Percentiles rank a stretch among this genome's conserved stretches.
phyloP scores from a whole-genome alignment of 2,888 invertebrate species.

The Clostera curtula region DNA sequence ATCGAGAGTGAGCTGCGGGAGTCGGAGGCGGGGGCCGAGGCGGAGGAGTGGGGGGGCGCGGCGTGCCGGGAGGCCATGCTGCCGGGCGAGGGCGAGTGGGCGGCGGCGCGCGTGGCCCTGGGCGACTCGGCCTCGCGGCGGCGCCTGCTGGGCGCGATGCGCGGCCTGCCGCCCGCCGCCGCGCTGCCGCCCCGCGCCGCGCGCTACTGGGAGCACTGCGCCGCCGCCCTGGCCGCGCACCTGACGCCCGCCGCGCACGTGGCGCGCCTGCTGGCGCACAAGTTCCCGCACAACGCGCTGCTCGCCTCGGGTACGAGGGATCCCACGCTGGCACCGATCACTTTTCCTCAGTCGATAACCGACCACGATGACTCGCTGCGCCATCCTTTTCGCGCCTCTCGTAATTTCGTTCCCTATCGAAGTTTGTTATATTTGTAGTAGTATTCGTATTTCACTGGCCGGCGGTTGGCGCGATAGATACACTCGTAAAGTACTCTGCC shows the following conservation, averaged over 20 bases:
- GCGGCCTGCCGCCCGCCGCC: background rate
- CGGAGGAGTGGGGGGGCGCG: constrained; percentile 4
- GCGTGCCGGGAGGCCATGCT: constrained; percentile 21
- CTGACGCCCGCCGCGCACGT: constrained; percentile 17
- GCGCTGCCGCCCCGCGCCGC: constrained; percentile 7
- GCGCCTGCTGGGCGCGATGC: constrained; percentile 9
- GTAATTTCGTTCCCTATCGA: no score
- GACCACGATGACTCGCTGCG: no score
- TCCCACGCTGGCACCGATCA: no score
- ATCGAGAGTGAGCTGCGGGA: constrained; percentile 21
- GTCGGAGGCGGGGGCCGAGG: constrained; percentile 2
- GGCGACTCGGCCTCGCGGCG: constrained; percentile 15
- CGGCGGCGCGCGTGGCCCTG: constrained; percentile 26
- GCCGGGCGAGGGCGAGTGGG: constrained; percentile 36
- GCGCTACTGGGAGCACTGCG: constrained; percentile 41
- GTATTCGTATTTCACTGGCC: no score
- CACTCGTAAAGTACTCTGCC: no score
- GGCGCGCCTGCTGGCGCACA: constrained; percentile 22
- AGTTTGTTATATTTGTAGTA: no score
- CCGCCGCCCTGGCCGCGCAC: constrained; percentile 27
- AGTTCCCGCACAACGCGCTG: constrained; percentile 27
- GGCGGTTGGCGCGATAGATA: no score
- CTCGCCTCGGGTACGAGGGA: constrained; percentile 27
- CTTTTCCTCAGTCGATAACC: no score
- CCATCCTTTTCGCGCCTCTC: no score